A percentile compares a stretch with the other conserved stretches of the same genome.
Evolutionary conservation across 2,113 vertebrate species (phyloP).

Genomic region (Anser cygnoides): DNA sequence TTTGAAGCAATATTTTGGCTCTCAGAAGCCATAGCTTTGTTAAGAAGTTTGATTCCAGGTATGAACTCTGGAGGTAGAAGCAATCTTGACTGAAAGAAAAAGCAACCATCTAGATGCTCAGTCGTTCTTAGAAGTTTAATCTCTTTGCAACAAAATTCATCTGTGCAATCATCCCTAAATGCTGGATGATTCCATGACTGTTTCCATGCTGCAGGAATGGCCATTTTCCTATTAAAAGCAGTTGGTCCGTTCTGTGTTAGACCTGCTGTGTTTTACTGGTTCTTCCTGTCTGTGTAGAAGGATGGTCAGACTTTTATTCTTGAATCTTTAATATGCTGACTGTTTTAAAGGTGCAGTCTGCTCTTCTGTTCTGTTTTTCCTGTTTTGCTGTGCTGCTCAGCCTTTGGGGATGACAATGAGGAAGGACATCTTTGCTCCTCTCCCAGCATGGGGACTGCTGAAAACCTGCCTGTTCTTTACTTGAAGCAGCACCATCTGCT

Average conservation of each 20-base stretch:
- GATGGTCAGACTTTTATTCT: background rate
- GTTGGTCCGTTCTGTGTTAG: background rate
- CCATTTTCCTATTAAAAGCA: background rate
- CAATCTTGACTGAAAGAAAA: background rate
- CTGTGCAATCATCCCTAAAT: background rate
- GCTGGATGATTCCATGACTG: background rate
- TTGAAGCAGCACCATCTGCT: conserved; percentile 65
- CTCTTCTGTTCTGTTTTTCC: background rate
- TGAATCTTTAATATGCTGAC: background rate
- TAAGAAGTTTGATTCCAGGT: background rate
- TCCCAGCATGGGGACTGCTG: background rate
- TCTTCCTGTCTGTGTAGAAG: background rate
- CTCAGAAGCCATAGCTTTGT: background rate
- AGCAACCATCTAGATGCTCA: background rate
- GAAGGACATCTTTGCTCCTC: background rate
- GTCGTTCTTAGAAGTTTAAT: background rate
- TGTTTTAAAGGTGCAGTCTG: background rate
- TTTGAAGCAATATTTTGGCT: background rate
- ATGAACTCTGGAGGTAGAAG: background rate
- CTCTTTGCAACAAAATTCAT: background rate
- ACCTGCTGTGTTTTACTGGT: background rate
- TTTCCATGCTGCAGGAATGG: background rate
- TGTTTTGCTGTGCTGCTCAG: background rate
- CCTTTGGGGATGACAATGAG: background rate
- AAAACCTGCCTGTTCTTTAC: background rate